phyloP scores from a whole-genome alignment of 1,140 invertebrate species.

The Nasonia giraulti region DNA sequence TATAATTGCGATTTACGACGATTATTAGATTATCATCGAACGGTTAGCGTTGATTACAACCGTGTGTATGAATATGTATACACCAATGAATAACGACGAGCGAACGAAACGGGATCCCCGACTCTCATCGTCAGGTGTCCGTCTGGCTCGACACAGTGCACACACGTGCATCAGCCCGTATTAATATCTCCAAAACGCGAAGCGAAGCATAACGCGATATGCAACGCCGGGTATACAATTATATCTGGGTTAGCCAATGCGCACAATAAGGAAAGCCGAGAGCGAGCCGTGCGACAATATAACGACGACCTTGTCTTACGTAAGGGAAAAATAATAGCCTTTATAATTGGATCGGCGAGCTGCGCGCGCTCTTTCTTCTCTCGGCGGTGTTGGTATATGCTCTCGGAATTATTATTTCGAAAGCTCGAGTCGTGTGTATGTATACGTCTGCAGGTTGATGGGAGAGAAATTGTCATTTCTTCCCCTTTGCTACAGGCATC shows the following conservation, averaged over 20 bases:
- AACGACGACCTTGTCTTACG: slow-evolving; percentile 49
- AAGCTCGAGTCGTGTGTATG: not conserved
- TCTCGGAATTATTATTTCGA: slow-evolving; percentile 38
- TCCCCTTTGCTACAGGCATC: not conserved
- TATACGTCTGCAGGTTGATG: not conserved
- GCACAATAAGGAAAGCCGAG: slow-evolving; percentile 30
- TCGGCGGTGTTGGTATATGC: not conserved
- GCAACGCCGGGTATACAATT: not conserved
- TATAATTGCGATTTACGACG: not conserved
- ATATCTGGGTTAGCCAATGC: slow-evolving; percentile 20
- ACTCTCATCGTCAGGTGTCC: not conserved
- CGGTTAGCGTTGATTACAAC: not conserved
- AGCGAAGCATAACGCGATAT: not conserved
- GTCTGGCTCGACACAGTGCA: no score
- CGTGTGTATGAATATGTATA: not conserved
- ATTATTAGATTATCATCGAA: not conserved
- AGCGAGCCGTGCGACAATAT: not conserved
- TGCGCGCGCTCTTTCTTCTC: not conserved
- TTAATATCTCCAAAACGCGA: no score
- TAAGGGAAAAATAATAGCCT: slow-evolving; percentile 39
- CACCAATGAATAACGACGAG: not conserved
- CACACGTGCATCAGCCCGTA: no score
- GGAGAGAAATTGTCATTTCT: not conserved
- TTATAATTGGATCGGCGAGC: slow-evolving; percentile 43
- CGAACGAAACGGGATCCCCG: not conserved